phyloP scores from a whole-genome alignment of 2,797 vertebrate species.

The Craterocephalus amniculus region DNA sequence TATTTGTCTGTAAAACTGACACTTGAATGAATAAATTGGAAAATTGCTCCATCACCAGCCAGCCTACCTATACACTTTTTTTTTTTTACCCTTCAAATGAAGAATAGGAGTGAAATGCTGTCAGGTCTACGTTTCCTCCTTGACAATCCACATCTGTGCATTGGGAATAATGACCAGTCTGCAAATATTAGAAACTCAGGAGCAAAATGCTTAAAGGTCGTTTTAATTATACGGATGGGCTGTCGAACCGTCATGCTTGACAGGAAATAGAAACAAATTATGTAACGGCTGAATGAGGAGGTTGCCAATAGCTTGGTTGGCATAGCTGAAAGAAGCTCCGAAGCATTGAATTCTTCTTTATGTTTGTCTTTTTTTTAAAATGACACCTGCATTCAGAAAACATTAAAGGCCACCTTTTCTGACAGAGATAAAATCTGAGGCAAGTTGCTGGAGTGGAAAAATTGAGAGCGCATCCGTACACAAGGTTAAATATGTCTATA shows the following conservation, averaged over 20 bases:
- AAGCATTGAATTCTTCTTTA: constrained; percentile 18
- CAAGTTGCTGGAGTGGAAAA: constrained; percentile 41
- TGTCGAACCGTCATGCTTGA: constrained; percentile 76
- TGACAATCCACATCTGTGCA: constrained; percentile 76
- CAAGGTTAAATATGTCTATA: constrained; percentile 24
- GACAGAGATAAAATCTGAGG: constrained; percentile 42
- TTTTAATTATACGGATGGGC: constrained; percentile 83
- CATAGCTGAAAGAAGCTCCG: constrained; percentile 31
- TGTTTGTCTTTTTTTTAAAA: constrained; percentile 23
- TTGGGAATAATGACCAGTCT: constrained; percentile 78
- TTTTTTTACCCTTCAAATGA: constrained; percentile 61
- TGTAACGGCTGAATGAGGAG: constrained; percentile 70
- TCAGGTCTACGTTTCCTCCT: constrained; percentile 62
- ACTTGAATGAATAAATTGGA: constrained; percentile 79
- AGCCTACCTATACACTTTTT: constrained; percentile 64
- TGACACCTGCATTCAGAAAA: constrained; percentile 13
- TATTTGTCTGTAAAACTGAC: constrained; percentile 78
- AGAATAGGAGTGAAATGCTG: constrained; percentile 73
- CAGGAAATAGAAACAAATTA: constrained; percentile 77
- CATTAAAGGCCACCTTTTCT: constrained; percentile 37
- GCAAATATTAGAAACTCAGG: constrained; percentile 76
- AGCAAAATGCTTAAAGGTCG: constrained; percentile 80
- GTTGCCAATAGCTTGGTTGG: constrained; percentile 35
- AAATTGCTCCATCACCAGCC: constrained; percentile 75
- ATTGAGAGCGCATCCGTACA: constrained; percentile 27